These are phyloP conservation scores for Biston stratarius DNA, from an alignment of 2,888 invertebrate species.

Conservation along the genomic window DNA sequence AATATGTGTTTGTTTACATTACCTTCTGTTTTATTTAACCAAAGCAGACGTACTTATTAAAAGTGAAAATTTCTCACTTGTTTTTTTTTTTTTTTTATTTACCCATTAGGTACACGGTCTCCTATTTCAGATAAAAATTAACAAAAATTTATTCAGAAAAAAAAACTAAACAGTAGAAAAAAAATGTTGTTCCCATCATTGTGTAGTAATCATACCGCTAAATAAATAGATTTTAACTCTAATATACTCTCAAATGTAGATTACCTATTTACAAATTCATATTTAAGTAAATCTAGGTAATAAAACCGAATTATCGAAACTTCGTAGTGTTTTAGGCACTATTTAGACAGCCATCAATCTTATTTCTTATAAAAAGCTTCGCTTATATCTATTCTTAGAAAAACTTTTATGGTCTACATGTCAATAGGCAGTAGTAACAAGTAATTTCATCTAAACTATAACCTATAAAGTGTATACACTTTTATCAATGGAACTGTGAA, in stretches of 20 bases:
- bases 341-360: constrained; percentile 87
- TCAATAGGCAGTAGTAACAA: constrained; percentile 85
- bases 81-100: too few species aligned
- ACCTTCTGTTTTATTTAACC: too few species aligned
- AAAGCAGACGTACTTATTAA: too few species aligned
- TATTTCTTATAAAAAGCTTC: constrained; percentile 84
- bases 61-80: not conserved
- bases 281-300: constrained; percentile 70
- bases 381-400: constrained; percentile 73
- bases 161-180: constrained; percentile 43
- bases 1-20: too few species aligned
- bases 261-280: constrained; percentile 76
- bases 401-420: constrained; percentile 80
- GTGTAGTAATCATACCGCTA: constrained; percentile 66
- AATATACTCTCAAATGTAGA: constrained; percentile 68
- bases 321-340: constrained; percentile 87
- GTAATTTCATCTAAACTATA: constrained; percentile 71
- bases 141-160: too few species aligned
- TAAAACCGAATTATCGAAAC: constrained; percentile 85
- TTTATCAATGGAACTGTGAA: constrained; percentile 38
- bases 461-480: constrained; percentile 63
- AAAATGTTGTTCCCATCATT: constrained; percentile 80
- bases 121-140: too few species aligned
- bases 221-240: constrained; percentile 56
- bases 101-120: not conserved